Evolutionary conservation across 2,888 invertebrate genomes (phyloP).

Genomic region (Alloscopus bannaensis): DNA sequence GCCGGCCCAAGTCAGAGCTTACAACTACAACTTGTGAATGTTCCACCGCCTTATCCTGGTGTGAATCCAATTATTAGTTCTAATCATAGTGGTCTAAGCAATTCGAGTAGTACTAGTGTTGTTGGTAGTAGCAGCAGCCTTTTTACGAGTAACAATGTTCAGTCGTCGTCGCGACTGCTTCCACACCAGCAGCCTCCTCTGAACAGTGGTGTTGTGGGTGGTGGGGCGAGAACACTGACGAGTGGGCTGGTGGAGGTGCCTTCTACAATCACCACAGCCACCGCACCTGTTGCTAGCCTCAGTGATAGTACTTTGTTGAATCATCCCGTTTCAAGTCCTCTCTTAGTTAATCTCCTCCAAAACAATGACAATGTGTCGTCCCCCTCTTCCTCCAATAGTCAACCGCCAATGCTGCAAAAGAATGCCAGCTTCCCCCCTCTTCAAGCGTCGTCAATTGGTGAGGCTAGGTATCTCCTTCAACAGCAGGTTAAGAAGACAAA

Average conservation of each 20-base stretch:
- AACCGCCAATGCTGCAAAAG: slow-evolving; percentile 36
- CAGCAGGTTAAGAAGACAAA: slow-evolving; percentile 60
- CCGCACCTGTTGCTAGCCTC: slow-evolving; percentile 22
- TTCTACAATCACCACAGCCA: too few species aligned
- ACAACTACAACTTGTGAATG: slow-evolving; percentile 70
- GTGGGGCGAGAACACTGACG: slow-evolving; percentile 4
- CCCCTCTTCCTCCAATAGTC: slow-evolving; percentile 28
- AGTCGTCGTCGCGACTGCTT: slow-evolving; percentile 43
- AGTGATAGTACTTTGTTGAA: slow-evolving; percentile 73
- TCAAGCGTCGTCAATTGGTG: slow-evolving; percentile 45
- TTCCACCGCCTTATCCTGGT: slow-evolving; percentile 72
- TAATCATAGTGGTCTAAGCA: slow-evolving; percentile 57
- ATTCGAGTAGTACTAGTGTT: slow-evolving; percentile 49
- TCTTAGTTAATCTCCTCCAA: slow-evolving; percentile 93
- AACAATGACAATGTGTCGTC: slow-evolving; percentile 80
- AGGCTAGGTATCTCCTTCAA: slow-evolving; percentile 65
- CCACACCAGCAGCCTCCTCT: slow-evolving; percentile 34
- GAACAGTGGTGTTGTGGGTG: slow-evolving; percentile 4
- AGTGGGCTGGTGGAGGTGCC: slow-evolving; percentile 28
- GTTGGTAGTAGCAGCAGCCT: slow-evolving; percentile 20
- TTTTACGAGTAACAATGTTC: slow-evolving; percentile 29
- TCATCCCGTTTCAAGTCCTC: slow-evolving; percentile 89
- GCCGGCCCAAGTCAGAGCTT: slow-evolving; percentile 71
- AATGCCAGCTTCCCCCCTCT: slow-evolving; percentile 21
- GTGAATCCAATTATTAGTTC: slow-evolving; percentile 67